These are phyloP conservation scores for Petrocephalus microphthalmus DNA, from an alignment of 2,113 vertebrate species.

Conservation along the genomic window DNA sequence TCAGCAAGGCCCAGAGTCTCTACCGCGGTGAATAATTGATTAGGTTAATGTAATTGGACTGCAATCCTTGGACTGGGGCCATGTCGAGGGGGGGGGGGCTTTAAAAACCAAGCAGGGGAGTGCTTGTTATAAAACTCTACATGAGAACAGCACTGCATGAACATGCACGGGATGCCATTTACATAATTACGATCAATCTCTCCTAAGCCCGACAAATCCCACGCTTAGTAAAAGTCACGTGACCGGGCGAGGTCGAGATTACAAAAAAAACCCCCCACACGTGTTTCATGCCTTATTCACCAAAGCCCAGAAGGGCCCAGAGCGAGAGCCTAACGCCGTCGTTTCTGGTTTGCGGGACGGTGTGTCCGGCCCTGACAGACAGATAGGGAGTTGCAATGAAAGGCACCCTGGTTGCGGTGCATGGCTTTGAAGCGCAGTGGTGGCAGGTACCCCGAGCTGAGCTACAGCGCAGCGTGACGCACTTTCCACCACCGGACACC, in stretches of 20 bases:
- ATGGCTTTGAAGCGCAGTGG: not conserved
- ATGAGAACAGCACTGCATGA: not conserved
- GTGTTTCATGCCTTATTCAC: not conserved
- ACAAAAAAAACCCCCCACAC: not conserved
- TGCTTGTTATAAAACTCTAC: not conserved
- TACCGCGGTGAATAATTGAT: constrained; percentile 66
- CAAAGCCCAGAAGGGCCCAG: no score
- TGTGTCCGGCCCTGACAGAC: not conserved
- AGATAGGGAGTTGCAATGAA: not conserved
- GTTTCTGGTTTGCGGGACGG: not conserved
- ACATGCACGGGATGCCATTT: not conserved
- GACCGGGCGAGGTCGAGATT: not conserved
- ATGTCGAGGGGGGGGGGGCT: not conserved
- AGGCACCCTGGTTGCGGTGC: not conserved
- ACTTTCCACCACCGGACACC: not conserved
- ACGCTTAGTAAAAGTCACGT: not conserved
- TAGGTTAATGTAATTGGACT: constrained; percentile 59
- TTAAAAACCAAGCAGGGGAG: not conserved
- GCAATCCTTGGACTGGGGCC: constrained; percentile 40
- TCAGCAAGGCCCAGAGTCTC: constrained; percentile 50
- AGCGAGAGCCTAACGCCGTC: not conserved
- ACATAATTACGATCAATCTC: not conserved
- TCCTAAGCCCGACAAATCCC: not conserved
- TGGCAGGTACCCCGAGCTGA: not conserved
- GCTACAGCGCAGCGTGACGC: not conserved